Evolutionary conservation across 2,888 invertebrate genomes (phyloP), one percentile per base, ranked within the genome.

Genomic region (Hydriomena furcata): DNA sequence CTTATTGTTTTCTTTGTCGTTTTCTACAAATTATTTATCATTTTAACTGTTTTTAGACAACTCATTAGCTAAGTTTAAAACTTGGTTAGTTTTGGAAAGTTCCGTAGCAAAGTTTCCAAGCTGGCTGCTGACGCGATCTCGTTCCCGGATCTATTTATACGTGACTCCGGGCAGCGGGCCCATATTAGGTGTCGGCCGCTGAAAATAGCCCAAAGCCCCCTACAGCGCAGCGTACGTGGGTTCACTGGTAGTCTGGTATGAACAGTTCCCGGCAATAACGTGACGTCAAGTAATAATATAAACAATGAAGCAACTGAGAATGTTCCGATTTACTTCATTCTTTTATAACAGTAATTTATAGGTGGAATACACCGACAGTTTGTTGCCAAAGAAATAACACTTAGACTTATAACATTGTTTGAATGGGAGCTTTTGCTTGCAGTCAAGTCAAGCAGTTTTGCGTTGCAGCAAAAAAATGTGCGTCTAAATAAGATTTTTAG

Each of bases 181-280:
- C 91, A 87, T 90, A 90, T 91, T 89, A 82, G 91, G 91, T 76
- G 80, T 63, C 84, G 79, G 64, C 66, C 60, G 72, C 78, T 72
- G 78, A 82, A 86, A 90, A 90, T 91, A 91, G 64, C 73, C 63
- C 71, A 66, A 71, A 69, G 75, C 76, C 79, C 79, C 76, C 72
- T 68, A 65, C 67, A 71, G 69, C 74, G 76, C 65, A 58, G 44
- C 52, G 43, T 25, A 37, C 38, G 48, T 38, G 35, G 38, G 47
- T 24, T 24, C 35, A 21, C 43, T 44, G 53, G 23, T 48, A 43
- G 30, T 36, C 43, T 44, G 53, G 23, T 48, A 43, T 17, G 31
- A 13, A n/a, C 25, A 37, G 45, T 41, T 47, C 27, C 54, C 42
- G 37, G 35, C 37, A 48, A 28, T 48, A 40, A 28, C 25, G 28